Conservation (phyloP, 2,113 vertebrate species). For the Myodes glareolus region DNA sequence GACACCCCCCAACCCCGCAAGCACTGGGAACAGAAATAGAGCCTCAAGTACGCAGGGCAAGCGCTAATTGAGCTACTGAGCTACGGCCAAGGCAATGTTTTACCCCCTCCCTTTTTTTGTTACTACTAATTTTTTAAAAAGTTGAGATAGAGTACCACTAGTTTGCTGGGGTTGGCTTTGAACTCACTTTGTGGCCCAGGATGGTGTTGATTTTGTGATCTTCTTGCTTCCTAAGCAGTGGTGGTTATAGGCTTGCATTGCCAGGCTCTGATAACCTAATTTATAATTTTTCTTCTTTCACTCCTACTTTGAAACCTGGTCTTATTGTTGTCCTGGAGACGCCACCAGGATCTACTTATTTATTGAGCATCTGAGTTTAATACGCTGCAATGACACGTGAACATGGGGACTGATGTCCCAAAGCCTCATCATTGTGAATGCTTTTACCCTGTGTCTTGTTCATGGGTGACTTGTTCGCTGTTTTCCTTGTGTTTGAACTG, state of each 20-base stretch:
- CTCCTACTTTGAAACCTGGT: neutral
- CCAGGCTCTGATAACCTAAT: neutral
- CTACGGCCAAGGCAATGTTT: neutral
- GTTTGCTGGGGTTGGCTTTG: neutral
- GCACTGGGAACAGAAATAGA: neutral
- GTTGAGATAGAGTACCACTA: neutral
- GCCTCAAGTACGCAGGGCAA: neutral
- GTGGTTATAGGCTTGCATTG: neutral
- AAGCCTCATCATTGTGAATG: neutral
- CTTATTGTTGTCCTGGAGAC: neutral
- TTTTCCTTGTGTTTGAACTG: neutral
- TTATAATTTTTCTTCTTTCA: neutral
- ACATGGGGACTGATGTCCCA: neutral
- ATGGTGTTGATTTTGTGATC: neutral
- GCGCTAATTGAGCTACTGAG: neutral
- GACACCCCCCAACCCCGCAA: accelerated
- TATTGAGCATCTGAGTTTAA: slow-evolving; percentile 17
- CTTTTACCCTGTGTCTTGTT: neutral
- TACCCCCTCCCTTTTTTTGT: neutral
- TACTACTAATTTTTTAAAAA: neutral
- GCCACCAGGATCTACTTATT: neutral
- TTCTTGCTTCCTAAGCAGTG: neutral
- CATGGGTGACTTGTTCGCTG: neutral
- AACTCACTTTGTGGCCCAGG: neutral
- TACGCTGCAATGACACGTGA: neutral